Conservation (phyloP, 2,888 invertebrate species). For the Petrolisthes manimaculis region DNA sequence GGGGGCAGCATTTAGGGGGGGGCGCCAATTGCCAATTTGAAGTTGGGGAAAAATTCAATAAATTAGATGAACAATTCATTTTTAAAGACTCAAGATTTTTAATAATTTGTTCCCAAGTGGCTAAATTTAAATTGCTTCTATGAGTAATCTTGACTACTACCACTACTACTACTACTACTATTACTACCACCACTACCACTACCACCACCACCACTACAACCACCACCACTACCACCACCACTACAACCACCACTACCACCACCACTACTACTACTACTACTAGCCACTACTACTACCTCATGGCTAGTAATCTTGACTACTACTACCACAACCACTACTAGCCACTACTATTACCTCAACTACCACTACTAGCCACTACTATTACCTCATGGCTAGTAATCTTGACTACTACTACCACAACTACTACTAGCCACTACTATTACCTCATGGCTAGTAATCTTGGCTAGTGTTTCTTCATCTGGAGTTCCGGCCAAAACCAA, state of each 20-base stretch:
- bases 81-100: too few species aligned
- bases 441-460: conserved; percentile 91
- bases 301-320: conserved; percentile 88
- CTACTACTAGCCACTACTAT: conserved; percentile 68
- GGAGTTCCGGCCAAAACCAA: conserved; percentile 90
- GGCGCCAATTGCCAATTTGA: too few species aligned
- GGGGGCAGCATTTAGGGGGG: too few species aligned
- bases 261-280: neutral
- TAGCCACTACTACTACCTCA: conserved; percentile 77
- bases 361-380: neutral
- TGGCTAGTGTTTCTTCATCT: conserved; percentile 83
- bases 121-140: too few species aligned
- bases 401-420: conserved; percentile 76
- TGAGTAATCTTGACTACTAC: too few species aligned
- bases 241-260: too few species aligned
- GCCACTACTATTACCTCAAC: neutral
- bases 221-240: neutral
- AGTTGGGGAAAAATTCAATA: too few species aligned
- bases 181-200: neutral
- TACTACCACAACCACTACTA: conserved; percentile 77
- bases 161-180: neutral
- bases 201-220: neutral
- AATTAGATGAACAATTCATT: too few species aligned
- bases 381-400: conserved; percentile 90
- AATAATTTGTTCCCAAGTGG: too few species aligned